Conservation (phyloP, 1,140 invertebrate species). For the Octopus bimaculoides region DNA sequence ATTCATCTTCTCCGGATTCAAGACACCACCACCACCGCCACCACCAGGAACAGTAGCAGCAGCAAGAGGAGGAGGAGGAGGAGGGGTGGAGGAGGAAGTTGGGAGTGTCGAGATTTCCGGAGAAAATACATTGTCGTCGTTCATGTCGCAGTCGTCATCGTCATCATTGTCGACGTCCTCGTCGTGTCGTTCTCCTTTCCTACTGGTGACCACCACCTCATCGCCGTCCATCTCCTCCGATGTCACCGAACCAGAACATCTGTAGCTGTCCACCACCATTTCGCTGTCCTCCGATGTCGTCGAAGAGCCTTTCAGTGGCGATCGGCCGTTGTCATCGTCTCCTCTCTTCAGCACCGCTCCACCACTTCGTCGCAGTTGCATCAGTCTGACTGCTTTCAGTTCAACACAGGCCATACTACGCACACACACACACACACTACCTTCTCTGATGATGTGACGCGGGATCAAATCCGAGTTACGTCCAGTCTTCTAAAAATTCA, state of each 20-base stretch:
- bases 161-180: conserved; percentile 21
- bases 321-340: neutral
- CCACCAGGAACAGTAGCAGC: too few relatives aligned
- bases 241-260: conserved; percentile 15
- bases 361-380: conserved; percentile 2
- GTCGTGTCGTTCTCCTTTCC: too few relatives aligned
- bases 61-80: too few relatives aligned
- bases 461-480: too few relatives aligned
- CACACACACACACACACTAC: neutral
- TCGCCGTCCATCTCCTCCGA: conserved; percentile 28
- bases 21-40: too few relatives aligned
- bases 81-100: too few relatives aligned
- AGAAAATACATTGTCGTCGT: conserved; percentile 44
- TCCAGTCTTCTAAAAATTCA: too few relatives aligned
- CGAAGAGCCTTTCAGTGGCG: neutral
- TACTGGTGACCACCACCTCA: too few relatives aligned
- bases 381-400: conserved; percentile 10
- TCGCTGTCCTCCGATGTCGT: conserved; percentile 6
- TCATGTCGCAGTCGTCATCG: conserved; percentile 34
- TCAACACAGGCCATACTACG: conserved; percentile 16
- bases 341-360: neutral
- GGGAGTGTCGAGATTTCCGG: conserved; percentile 17
- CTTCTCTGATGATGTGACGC: too few relatives aligned
- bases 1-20: too few relatives aligned
- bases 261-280: conserved; percentile 12